Conservation (phyloP, 2,797 vertebrate genomes). For the Scyliorhinus canicula region DNA sequence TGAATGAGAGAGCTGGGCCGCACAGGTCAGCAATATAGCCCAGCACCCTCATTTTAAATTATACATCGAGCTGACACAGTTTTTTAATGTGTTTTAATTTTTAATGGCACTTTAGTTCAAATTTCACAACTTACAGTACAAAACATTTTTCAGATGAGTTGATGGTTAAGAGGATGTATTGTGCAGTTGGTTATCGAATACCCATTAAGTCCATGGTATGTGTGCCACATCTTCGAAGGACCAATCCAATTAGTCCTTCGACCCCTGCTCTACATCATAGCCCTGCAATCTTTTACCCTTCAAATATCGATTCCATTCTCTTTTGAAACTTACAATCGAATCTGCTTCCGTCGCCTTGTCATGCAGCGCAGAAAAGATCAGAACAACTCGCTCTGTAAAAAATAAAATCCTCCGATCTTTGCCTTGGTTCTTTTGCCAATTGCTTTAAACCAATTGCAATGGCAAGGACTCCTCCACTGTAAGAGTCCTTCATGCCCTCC, state of each 20-base stretch:
- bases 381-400: too few relatives aligned
- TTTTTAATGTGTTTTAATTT: neutral
- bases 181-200: neutral
- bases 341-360: too few relatives aligned
- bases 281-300: too few relatives aligned
- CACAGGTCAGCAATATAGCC: neutral
- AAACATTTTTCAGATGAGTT: neutral
- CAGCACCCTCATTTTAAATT: neutral
- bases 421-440: too few relatives aligned
- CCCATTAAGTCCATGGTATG: neutral
- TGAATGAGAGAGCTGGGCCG: neutral
- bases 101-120: neutral
- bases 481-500: too few relatives aligned
- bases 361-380: too few relatives aligned
- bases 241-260: neutral
- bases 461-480: too few relatives aligned
- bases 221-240: neutral
- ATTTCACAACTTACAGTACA: neutral
- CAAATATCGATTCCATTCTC: neutral
- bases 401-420: too few relatives aligned
- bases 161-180: neutral
- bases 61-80: neutral
- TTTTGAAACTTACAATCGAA: too few relatives aligned
- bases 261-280: neutral
- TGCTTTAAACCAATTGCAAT: too few relatives aligned